Evolutionary conservation across 2,797 vertebrate genomes (phyloP), one percentile per base, ranked within the genome.

Genomic region (Sebastiscus tertius): DNA sequence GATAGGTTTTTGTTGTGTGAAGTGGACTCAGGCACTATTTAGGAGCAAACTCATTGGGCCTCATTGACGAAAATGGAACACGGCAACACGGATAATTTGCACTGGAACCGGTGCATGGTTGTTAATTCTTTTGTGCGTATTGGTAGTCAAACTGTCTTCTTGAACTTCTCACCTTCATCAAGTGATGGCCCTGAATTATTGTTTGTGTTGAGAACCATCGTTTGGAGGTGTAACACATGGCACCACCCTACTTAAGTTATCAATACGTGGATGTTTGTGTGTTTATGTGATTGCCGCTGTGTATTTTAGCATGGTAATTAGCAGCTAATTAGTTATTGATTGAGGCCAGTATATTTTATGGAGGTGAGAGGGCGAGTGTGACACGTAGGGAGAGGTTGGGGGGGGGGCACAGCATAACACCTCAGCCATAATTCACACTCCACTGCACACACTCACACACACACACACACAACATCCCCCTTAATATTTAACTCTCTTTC

Each of bases 271-370:
- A 66, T 72, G 72, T 85, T 77, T 84, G 77, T 80, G 70, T 87
- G 76, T 85, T 84, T 77, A 76, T 81, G 70, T 16, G 69, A 64
- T 77, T 56, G 61, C 60, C 16, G 76, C 79, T 54, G 73, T 81
- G 83, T 85, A 86, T 84, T 72, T 90, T 69, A 82, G 84, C 84
- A 89, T 88, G 83, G 81, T 90, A 91, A 93, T 92, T 90, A 92
- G 84, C 65, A 24, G 77, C 80, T 93, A 93, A 94, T 93, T 92
- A 92, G 86, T 87, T 94, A 94, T 94, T 88, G 91, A 93, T 91
- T 85, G 54, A 82, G 64, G 72, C 39, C 77, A 26, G 78, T 84
- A 88, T 87, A 86, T 82, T 92, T 93, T 90, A 92, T 88, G 86
- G 84, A 88, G 92, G 89, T 88, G 88, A 92, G 76, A 72, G 77